Percentiles rank a stretch among this genome's conserved stretches.
These are phyloP conservation scores for Drosophila picticornis DNA, from an alignment of 2,888 invertebrate species.

Conservation along the genomic window DNA sequence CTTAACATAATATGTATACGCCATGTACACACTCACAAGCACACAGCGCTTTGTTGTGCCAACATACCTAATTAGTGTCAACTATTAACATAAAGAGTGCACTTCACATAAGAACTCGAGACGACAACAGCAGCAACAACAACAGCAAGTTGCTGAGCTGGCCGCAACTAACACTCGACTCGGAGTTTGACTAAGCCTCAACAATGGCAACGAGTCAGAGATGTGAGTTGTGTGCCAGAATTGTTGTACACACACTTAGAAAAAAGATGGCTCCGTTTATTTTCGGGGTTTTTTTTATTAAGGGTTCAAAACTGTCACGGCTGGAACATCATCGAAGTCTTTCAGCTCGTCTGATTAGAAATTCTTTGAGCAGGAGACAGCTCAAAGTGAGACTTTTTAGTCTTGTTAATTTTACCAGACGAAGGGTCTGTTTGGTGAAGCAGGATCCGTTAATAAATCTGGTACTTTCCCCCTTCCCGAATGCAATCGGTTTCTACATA, in stretches of 20 bases:
- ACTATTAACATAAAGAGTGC: constrained; percentile 81
- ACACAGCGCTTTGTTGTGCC: constrained; percentile 72
- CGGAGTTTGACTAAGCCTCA: constrained; percentile 68
- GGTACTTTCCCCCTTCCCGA: not conserved
- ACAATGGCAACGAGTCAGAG: constrained; percentile 46
- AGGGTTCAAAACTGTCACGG: not conserved
- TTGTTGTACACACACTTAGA: constrained; percentile 28
- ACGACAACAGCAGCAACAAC: constrained; percentile 57
- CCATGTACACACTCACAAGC: constrained; percentile 15
- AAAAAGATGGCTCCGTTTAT: not conserved
- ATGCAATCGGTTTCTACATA: not conserved
- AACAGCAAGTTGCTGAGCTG: constrained; percentile 52
- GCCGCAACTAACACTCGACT: constrained; percentile 74
- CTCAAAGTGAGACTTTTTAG: not conserved
- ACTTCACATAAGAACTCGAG: constrained; percentile 79
- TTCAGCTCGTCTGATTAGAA: too few relatives aligned
- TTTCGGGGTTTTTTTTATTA: not conserved
- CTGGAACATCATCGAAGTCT: too few relatives aligned
- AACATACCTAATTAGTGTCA: constrained; percentile 80
- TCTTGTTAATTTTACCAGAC: not conserved
- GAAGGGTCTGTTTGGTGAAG: not conserved
- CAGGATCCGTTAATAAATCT: not conserved
- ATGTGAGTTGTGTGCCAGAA: constrained; percentile 58
- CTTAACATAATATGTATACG: constrained; percentile 58
- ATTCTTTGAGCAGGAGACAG: not conserved